Evolutionary conservation across 1,140 invertebrate species (phyloP).

Genomic region (Goniozus legneri): DNA sequence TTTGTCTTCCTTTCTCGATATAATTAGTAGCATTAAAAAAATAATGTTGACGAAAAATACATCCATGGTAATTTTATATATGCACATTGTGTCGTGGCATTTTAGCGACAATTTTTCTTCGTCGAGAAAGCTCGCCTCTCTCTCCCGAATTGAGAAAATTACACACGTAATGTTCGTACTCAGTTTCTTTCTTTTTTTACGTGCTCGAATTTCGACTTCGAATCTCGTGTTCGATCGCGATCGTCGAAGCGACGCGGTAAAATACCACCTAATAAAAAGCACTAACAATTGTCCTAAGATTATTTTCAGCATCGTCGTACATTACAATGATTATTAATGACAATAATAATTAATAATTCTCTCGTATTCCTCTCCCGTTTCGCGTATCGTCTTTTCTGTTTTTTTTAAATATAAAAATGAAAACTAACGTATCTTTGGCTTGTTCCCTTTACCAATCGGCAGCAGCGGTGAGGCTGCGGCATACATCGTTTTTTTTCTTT

Average conservation of each 20-base stretch:
- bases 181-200: no score
- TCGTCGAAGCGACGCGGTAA: constrained; percentile 6
- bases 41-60: no score
- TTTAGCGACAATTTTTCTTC: no score
- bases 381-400: constrained; percentile 31
- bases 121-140: no score
- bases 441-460: constrained; percentile 56
- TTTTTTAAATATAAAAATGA: constrained; percentile 56
- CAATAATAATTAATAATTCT: constrained; percentile 38
- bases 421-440: constrained; percentile 58
- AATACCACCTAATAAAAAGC: constrained; percentile 30
- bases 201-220: no score
- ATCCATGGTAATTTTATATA: no score
- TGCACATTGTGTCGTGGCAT: no score
- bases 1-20: no score
- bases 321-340: constrained; percentile 35
- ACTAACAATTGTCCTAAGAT: constrained; percentile 32
- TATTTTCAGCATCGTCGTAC: constrained; percentile 28
- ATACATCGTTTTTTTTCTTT: constrained; percentile 36
- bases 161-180: no score
- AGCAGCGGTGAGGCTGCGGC: constrained; percentile 38
- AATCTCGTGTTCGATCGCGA: constrained; percentile 6
- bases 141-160: no score
- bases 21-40: no score
- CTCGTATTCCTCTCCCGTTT: constrained; percentile 27